Evolutionary conservation across 2,797 vertebrate species (phyloP).

Genomic region (Enteromius unitaeniatus): DNA sequence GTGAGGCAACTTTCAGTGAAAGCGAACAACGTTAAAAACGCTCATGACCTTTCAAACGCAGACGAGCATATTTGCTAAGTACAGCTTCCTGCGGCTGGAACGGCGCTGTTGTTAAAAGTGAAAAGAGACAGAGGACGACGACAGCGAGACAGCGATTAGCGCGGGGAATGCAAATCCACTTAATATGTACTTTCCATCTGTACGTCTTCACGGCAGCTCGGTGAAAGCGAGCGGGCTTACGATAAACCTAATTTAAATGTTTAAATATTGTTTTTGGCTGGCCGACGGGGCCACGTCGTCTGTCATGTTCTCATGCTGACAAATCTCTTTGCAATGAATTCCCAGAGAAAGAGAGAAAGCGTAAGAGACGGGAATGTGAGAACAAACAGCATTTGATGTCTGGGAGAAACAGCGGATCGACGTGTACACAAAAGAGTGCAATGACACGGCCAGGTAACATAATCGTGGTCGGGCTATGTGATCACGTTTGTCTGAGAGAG

Average conservation of each 20-base stretch:
- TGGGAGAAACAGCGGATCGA: conserved; percentile 64
- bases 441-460: conserved; percentile 71
- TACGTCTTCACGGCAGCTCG: conserved; percentile 57
- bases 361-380: conserved; percentile 51
- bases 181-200: conserved; percentile 72
- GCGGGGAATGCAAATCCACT: conserved; percentile 69
- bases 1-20: neutral
- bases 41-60: conserved; percentile 55
- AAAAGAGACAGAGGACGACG: conserved; percentile 23
- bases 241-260: conserved; percentile 70
- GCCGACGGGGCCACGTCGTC: conserved; percentile 63
- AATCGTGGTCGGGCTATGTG: conserved; percentile 58
- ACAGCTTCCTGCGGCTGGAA: conserved; percentile 43
- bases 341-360: conserved; percentile 28
- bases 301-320: conserved; percentile 64
- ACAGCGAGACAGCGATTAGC: conserved; percentile 65
- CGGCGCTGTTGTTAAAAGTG: conserved; percentile 65
- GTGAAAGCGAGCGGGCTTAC: conserved; percentile 57
- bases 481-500: conserved; percentile 36
- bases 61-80: conserved; percentile 48
- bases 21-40: conserved; percentile 47
- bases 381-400: conserved; percentile 66
- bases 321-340: conserved; percentile 53
- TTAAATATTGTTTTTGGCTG: conserved; percentile 72
- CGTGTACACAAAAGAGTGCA: conserved; percentile 69